A percentile compares a stretch with the other conserved stretches of the same genome.
These are phyloP conservation scores for Lasioglossum marginatum DNA, from an alignment of 2,888 invertebrate genomes.

Conservation along the genomic window DNA sequence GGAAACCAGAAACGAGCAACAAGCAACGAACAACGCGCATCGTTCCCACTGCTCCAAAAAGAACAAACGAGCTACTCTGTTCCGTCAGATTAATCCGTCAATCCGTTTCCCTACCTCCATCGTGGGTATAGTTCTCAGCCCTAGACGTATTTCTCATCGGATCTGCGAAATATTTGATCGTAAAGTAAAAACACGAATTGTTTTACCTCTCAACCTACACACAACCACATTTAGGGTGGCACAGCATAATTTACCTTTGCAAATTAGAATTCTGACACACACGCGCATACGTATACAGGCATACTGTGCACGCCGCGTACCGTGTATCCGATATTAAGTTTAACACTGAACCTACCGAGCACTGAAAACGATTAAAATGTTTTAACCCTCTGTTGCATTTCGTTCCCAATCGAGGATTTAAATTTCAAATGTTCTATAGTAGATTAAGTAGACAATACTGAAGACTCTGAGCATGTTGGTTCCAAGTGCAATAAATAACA, in stretches of 20 bases:
- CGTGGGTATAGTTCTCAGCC: neutral
- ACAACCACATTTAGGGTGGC: neutral
- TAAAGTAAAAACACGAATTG: neutral
- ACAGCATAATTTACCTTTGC: neutral
- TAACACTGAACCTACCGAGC: too few species aligned
- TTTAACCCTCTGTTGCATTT: too few species aligned
- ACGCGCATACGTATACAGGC: too few species aligned
- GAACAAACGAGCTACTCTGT: neutral
- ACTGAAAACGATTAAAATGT: too few species aligned
- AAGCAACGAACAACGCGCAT: too few species aligned
- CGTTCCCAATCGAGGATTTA: too few species aligned
- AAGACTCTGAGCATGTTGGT: too few species aligned
- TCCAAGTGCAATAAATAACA: too few species aligned
- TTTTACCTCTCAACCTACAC: neutral
- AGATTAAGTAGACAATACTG: too few species aligned
- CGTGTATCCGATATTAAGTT: too few species aligned
- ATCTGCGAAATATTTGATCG: neutral
- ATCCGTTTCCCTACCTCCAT: neutral
- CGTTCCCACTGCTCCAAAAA: neutral
- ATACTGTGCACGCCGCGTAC: too few species aligned
- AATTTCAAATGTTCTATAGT: too few species aligned
- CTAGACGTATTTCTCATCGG: neutral
- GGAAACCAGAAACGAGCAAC: neutral
- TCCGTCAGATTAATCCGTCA: neutral
- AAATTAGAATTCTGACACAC: neutral